phyloP scores from a whole-genome alignment of 2,797 vertebrate genomes.

The Sebastes vulpes region DNA sequence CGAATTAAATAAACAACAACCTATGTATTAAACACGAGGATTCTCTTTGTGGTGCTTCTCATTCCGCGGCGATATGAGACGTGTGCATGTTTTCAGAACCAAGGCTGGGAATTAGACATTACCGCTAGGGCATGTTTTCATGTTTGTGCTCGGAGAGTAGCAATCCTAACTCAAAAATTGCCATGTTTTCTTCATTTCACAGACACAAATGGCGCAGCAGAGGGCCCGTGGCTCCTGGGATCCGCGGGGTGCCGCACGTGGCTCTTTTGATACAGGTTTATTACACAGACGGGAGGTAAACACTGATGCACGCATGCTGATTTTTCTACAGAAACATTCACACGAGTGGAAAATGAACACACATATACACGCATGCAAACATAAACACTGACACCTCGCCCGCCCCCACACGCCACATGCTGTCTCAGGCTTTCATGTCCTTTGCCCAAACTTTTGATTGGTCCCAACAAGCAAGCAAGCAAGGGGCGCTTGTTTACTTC shows the following conservation, averaged over 20 bases:
- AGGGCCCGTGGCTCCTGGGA: constrained; percentile 18
- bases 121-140: constrained; percentile 33
- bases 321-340: neutral
- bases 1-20: constrained; percentile 54
- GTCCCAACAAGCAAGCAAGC: constrained; percentile 73
- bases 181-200: constrained; percentile 44
- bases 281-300: constrained; percentile 14
- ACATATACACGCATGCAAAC: neutral
- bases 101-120: constrained; percentile 36
- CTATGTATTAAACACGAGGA: constrained; percentile 19
- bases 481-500: constrained; percentile 80
- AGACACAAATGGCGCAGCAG: constrained; percentile 25
- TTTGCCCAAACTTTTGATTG: constrained; percentile 74
- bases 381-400: constrained; percentile 28
- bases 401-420: constrained; percentile 35
- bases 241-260: constrained; percentile 1
- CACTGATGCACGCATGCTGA: neutral
- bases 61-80: neutral
- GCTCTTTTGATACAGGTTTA: constrained; percentile 48
- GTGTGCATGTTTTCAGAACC: constrained; percentile 1
- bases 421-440: constrained; percentile 70
- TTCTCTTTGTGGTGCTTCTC: constrained; percentile 14
- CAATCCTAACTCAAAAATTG: constrained; percentile 50
- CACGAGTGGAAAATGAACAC: neutral
- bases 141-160: constrained; percentile 42